Evolutionary conservation across 2,888 invertebrate genomes (phyloP), one percentile per base, ranked within the genome.

Genomic region (Hirtodrosophila duncani): DNA sequence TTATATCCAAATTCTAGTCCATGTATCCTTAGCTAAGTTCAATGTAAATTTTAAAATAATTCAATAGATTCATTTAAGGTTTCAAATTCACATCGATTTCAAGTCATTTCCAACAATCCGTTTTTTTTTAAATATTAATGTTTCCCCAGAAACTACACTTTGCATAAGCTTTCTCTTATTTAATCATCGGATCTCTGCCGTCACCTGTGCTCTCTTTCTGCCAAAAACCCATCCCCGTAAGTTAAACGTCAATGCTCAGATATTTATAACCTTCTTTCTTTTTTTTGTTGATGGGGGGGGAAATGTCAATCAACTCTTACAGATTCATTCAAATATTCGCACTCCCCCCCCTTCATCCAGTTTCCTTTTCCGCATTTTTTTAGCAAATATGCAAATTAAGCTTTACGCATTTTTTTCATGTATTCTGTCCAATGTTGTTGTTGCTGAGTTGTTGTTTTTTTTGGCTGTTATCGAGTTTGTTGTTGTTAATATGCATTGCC

Each of bases 371-470:
- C 50, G 50, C 42, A 48, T 56, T n/a, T n/a, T n/a, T n/a, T n/a
- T 27, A 18, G 45, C 52, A 56, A 63, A 60, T 56, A 64, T 72
- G 75, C 57, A 72, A 72, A 72, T 75, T 57, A 57, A 64, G 44
- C 34, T 52, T 53, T 55, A 59, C 59, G 50, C 68, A 74, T 39
- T 43, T 51, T 58, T 63, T 44, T 58, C 48, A 30, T 9, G 5
- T 17, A 14, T 31, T 48, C 26, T 16, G 16, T 10, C 3, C 34
- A 11, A 43, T 13, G 46, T 30, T 53, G 44, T 55, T 61, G 59
- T 39, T 60, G 36, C 31, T 56, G 46, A 27, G 45, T 48, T 57
- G 30, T 27, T 33, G 37, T 33, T 30, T 8, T 36, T n/a, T n/a
- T n/a, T n/a, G n/a, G n/a, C n/a, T n/a, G n/a, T n/a, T n/a, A n/a